phyloP scores from a whole-genome alignment of 2,888 invertebrate species.

The Agonopterix alstromeriana region DNA sequence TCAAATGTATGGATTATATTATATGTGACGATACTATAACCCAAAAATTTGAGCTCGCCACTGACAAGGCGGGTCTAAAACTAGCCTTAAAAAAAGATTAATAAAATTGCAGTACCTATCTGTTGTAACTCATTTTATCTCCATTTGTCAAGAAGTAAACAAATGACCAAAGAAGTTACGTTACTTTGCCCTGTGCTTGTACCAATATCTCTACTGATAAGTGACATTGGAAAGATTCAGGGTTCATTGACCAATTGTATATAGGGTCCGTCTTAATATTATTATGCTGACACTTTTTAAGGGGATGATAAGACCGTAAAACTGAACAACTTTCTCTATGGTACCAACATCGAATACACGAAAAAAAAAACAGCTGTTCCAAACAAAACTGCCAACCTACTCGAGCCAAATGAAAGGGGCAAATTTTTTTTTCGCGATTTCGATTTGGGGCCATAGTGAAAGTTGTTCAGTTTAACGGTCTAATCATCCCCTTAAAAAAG shows the following conservation, averaged over 20 bases:
- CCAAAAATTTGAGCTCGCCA: background rate
- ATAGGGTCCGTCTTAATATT: background rate
- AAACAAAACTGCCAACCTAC: too few species aligned
- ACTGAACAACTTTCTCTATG: too few species aligned
- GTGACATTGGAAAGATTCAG: conserved; percentile 26
- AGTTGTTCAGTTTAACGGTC: too few species aligned
- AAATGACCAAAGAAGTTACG: conserved; percentile 12
- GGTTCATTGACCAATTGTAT: conserved; percentile 6
- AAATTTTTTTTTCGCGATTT: too few species aligned
- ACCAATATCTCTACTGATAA: conserved; percentile 17
- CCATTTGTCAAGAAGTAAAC: conserved; percentile 8
- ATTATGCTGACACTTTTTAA: too few species aligned
- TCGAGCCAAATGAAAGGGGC: too few species aligned
- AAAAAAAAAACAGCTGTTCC: too few species aligned
- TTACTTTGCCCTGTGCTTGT: conserved; percentile 27
- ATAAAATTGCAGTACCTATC: background rate
- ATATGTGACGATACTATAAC: background rate
- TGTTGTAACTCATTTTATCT: conserved; percentile 3
- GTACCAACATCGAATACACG: too few species aligned
- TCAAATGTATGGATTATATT: too few species aligned
- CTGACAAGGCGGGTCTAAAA: background rate
- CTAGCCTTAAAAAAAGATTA: background rate
- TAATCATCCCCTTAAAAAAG: too few species aligned
- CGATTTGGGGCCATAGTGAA: too few species aligned
- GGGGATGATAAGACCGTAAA: too few species aligned